Evolutionary conservation across 2,888 invertebrate species (phyloP).

Genomic region (Drosophila melanosoma): DNA sequence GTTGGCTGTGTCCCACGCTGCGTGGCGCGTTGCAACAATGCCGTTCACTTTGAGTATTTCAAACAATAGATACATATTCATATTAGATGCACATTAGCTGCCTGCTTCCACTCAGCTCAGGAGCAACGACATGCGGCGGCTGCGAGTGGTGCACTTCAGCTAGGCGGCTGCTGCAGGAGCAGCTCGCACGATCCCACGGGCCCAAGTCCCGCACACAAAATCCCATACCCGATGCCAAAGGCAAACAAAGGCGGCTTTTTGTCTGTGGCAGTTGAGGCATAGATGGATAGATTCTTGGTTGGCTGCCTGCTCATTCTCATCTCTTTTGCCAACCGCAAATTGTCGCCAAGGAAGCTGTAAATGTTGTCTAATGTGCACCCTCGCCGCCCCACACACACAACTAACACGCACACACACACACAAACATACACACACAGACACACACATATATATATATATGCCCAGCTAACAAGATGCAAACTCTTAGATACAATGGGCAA

Average conservation of each 20-base stretch:
- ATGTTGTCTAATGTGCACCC: slow-evolving; percentile 60
- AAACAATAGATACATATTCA: slow-evolving; percentile 75
- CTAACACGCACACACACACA: slow-evolving; percentile 32
- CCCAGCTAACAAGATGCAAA: slow-evolving; percentile 77
- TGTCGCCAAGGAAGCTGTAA: slow-evolving; percentile 69
- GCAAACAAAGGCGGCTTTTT: slow-evolving; percentile 73
- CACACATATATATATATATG: slow-evolving; percentile 18
- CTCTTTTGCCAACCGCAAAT: slow-evolving; percentile 73
- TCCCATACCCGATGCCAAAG: slow-evolving; percentile 6
- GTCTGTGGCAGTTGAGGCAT: slow-evolving; percentile 55
- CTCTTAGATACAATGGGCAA: slow-evolving; percentile 65
- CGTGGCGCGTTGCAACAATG: slow-evolving; percentile 42
- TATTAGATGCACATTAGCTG: slow-evolving; percentile 83
- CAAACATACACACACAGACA: slow-evolving; percentile 31
- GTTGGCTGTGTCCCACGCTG: slow-evolving; percentile 61
- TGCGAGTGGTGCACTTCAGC: slow-evolving; percentile 48
- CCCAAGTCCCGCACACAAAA: slow-evolving; percentile 26
- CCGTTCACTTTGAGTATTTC: slow-evolving; percentile 54
- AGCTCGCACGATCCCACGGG: slow-evolving; percentile 25
- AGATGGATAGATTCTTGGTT: slow-evolving; percentile 47
- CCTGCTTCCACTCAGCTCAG: slow-evolving; percentile 63
- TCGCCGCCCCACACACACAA: slow-evolving; percentile 45
- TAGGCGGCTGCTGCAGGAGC: slow-evolving; percentile 43
- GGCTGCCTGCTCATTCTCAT: slow-evolving; percentile 37
- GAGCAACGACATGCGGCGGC: slow-evolving; percentile 61